Conservation (phyloP, 2,888 invertebrate genomes). For the Amphimallon solstitiale region DNA sequence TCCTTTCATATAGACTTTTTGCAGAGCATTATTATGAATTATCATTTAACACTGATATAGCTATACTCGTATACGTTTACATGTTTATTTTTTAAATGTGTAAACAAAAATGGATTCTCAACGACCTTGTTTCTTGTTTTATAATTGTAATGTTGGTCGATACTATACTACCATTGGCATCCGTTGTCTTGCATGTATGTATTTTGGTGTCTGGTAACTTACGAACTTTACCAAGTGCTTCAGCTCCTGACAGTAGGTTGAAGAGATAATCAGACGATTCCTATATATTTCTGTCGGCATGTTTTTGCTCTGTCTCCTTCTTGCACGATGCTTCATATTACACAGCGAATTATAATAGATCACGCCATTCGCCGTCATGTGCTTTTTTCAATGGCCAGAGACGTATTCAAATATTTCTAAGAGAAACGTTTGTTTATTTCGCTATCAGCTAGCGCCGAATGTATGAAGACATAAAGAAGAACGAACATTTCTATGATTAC, state of each 20-base stretch:
- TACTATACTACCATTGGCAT: constrained; percentile 3
- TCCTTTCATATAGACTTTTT: no score
- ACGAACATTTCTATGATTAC: no score
- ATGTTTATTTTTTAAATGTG: no score
- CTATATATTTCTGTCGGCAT: constrained; percentile 2
- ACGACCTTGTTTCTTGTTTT: constrained; percentile 29
- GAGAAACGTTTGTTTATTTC: no score
- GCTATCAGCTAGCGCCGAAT: no score
- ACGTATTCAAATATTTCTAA: constrained; percentile 34
- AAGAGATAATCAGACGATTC: constrained; percentile 27
- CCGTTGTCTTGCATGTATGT: background rate
- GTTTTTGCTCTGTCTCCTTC: constrained; percentile 23
- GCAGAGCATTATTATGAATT: no score
- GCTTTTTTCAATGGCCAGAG: constrained; percentile 26
- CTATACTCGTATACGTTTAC: no score
- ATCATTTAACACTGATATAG: no score
- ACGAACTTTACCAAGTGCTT: no score
- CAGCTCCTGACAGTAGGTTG: constrained; percentile 5
- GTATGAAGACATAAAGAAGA: no score
- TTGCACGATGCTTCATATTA: background rate
- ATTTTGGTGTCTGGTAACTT: constrained; percentile 6
- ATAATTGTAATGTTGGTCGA: background rate
- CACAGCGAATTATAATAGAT: constrained; percentile 28
- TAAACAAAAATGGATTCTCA: no score
- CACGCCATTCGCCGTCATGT: constrained; percentile 41